Evolutionary conservation across 2,113 vertebrate genomes (phyloP).

Genomic region (Genyomyrus donnyi): DNA sequence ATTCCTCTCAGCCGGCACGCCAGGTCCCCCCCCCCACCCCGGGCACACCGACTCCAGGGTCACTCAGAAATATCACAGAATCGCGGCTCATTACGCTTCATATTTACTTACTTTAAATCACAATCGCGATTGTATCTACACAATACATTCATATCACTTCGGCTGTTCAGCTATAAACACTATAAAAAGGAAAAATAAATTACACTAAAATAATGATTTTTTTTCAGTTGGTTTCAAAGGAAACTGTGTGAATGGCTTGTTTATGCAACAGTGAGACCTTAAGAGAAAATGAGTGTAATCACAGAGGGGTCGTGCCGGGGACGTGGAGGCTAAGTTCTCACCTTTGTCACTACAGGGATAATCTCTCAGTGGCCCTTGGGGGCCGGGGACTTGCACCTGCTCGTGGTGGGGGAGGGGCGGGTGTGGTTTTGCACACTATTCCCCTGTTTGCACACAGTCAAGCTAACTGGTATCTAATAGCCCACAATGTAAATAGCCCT

Average conservation of each 20-base stretch:
- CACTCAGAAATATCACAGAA: not conserved
- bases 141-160: not conserved
- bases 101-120: not conserved
- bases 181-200: not conserved
- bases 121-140: not conserved
- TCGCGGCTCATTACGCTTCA: not conserved
- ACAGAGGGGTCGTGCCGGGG: not conserved
- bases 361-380: not conserved
- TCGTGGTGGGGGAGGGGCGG: not conserved
- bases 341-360: not conserved
- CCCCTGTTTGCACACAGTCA: not conserved
- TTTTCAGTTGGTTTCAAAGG: not conserved
- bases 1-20: not conserved
- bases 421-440: not conserved
- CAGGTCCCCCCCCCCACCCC: not conserved
- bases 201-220: not conserved
- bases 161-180: not conserved
- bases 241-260: not conserved
- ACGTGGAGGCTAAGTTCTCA: not conserved
- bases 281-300: not conserved
- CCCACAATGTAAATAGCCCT: not conserved
- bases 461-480: not conserved
- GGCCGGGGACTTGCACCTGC: not conserved
- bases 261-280: not conserved
- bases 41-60: not conserved